Evolutionary conservation across 2,797 vertebrate species (phyloP), one percentile per base, ranked within the genome.

Genomic region (Tachyglossus aculeatus): DNA sequence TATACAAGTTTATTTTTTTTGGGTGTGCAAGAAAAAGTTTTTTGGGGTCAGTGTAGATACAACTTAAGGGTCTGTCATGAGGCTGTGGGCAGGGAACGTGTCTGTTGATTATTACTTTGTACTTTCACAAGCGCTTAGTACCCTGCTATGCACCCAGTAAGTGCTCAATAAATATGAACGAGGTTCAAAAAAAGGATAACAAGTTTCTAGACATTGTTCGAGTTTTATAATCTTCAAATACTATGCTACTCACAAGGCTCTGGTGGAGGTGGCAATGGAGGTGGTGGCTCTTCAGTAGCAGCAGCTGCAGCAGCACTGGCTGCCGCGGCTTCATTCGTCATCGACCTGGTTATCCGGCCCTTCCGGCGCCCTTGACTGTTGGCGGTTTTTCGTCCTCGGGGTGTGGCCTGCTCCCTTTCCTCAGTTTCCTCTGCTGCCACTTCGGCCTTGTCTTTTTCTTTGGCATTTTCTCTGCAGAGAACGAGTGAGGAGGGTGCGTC

Each of bases 341-440:
- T 99, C 68, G 98, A 99, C 78, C 98, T 95, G 89, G 96, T 98
- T 93, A 99, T 96, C 56, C 98, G 92, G 88, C 97, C 96, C 85
- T 99, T 99, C 24, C 98, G 93, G 16, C 97, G 96, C 74, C 98
- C 97, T 88, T 98, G 98, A 85, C 98, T 99, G 80, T 98, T 99
- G 88, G 97, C 96, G 0, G 98, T 99, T 94, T 99, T 99, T 76
- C 98, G 94, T 52, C 98, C 97, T 79, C 97, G 94, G 5, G 97
- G 95, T 48, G 93, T 93, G 37, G 92, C 94, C 88, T 97, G 96
- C 88, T 99, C 97, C 87, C 96, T 96, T 58, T 98, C 96, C 86
- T 99, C 98, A 34, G 95, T 93, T 85, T 99, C 98, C 88, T 99
- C 98, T 78, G 92, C 82, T 40, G 78, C 65, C 54, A 78, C 92